These are phyloP conservation scores for Onychorhynchus coronatus DNA, from an alignment of 2,113 vertebrate genomes.

Conservation along the genomic window DNA sequence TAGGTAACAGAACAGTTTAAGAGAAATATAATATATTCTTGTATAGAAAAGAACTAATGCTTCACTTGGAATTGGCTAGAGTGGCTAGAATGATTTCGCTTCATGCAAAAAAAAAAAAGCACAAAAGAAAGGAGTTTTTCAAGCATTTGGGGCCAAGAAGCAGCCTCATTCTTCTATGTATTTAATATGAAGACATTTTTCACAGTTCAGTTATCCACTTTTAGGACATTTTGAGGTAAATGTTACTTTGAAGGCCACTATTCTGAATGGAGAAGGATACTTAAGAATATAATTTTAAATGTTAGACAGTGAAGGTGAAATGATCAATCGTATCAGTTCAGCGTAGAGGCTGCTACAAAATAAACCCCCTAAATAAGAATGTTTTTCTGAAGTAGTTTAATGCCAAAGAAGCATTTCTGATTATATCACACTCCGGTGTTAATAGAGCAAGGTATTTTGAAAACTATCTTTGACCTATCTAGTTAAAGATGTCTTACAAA, in stretches of 20 bases:
- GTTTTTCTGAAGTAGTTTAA: not conserved
- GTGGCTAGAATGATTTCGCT: not conserved
- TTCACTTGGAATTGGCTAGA: not conserved
- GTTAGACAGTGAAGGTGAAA: not conserved
- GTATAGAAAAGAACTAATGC: not conserved
- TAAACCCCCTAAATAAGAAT: not conserved
- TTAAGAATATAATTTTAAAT: not conserved
- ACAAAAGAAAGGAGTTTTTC: not conserved
- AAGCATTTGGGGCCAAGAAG: not conserved
- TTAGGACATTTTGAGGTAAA: not conserved
- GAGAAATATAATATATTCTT: not conserved
- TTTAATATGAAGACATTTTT: not conserved
- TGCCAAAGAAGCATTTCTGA: not conserved
- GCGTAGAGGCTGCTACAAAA: not conserved
- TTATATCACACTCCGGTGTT: not conserved
- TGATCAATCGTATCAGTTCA: not conserved
- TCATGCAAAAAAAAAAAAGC: not conserved
- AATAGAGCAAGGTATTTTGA: not conserved
- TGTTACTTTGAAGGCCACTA: not conserved
- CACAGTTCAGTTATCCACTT: not conserved
- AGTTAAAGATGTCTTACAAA: not conserved
- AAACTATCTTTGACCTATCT: not conserved
- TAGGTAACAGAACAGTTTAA: not conserved
- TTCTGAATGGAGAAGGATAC: not conserved
- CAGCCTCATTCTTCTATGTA: not conserved